These are phyloP conservation scores for Margarornis squamiger DNA, from an alignment of 2,797 vertebrate genomes.

Conservation along the genomic window DNA sequence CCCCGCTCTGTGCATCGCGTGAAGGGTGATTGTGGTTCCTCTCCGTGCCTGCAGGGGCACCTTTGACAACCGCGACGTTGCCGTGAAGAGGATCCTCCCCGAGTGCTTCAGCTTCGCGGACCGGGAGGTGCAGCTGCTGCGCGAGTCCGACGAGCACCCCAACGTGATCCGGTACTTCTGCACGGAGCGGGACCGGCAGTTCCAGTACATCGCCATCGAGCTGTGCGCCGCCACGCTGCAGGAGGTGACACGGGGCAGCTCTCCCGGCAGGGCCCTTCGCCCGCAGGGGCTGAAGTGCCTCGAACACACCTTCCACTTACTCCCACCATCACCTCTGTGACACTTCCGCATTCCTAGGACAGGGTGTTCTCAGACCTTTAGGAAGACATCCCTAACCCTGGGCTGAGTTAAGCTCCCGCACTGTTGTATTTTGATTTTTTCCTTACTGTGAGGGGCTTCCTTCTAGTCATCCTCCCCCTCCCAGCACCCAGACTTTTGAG, in stretches of 20 bases:
- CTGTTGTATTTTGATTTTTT: neutral
- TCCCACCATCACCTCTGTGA: neutral
- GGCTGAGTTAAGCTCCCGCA: neutral
- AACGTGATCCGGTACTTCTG: conserved; percentile 99
- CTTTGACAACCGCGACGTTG: conserved; percentile 92
- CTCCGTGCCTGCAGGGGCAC: conserved; percentile 81
- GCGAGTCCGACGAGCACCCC: conserved; percentile 95
- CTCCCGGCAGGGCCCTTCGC: neutral
- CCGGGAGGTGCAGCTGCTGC: conserved; percentile 91
- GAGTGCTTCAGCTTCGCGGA: conserved; percentile 98
- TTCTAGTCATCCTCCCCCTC: neutral
- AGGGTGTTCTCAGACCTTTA: neutral
- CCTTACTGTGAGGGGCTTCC: neutral
- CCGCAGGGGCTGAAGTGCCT: neutral
- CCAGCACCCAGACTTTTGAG: neutral
- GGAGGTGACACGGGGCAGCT: conserved; percentile 78
- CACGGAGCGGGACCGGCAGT: conserved; percentile 94
- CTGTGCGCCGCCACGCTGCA: conserved; percentile 92
- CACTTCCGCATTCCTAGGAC: neutral
- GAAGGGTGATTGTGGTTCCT: neutral
- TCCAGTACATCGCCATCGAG: conserved; percentile 98
- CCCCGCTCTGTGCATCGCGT: rapidly evolving
- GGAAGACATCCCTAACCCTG: neutral
- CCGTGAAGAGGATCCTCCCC: conserved; percentile 95
- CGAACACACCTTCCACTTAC: neutral